phyloP scores from a whole-genome alignment of 2,797 vertebrate genomes.

The Sitta carolinensis region DNA sequence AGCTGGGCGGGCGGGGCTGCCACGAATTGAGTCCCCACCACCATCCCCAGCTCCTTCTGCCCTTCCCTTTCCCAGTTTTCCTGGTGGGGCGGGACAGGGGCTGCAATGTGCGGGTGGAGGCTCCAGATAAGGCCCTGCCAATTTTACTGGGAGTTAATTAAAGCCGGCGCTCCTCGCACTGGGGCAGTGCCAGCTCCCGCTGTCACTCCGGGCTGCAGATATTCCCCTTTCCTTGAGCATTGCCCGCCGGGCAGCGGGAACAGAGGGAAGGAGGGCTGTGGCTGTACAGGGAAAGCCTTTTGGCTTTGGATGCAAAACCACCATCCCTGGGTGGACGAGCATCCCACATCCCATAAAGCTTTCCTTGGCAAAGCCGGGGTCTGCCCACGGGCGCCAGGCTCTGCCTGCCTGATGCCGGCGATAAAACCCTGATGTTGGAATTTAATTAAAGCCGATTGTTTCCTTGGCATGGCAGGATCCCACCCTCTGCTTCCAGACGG shows the following conservation, averaged over 20 bases:
- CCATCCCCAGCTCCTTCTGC: not conserved
- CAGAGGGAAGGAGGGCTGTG: not conserved
- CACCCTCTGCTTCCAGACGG: not conserved
- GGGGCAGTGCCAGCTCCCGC: not conserved
- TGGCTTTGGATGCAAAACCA: not conserved
- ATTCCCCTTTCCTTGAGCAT: not conserved
- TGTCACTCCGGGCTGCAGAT: not conserved
- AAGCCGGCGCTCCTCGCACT: not conserved
- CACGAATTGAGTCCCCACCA: not conserved
- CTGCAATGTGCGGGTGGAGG: not conserved
- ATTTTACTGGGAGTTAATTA: conserved; percentile 63
- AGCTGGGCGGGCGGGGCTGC: not conserved
- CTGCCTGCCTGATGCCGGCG: not conserved
- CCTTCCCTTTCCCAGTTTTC: not conserved
- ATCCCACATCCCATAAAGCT: fast-evolving
- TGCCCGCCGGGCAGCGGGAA: not conserved
- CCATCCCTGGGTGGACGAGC: fast-evolving
- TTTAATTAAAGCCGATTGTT: conserved; percentile 47
- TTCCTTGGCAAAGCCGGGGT: not conserved
- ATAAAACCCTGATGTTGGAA: not conserved
- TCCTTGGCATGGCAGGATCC: not conserved
- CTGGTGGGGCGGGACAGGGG: not conserved
- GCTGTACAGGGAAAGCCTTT: not conserved
- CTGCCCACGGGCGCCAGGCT: not conserved
- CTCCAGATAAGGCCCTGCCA: conserved; percentile 25